Conservation (phyloP, 2,888 invertebrate genomes). For the Idaea biselata region DNA sequence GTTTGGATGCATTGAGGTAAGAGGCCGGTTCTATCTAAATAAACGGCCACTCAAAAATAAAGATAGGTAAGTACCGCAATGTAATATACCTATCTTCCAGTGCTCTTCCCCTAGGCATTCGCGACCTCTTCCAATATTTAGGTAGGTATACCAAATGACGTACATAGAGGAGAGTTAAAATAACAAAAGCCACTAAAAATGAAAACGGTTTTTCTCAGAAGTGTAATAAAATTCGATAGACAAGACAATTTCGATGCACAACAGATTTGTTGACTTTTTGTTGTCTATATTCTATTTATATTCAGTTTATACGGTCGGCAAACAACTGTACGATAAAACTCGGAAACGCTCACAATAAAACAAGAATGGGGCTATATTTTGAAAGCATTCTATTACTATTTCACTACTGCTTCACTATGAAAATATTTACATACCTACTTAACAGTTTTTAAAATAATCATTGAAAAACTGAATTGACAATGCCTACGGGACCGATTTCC, state of each 20-base stretch:
- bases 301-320: constrained; percentile 67
- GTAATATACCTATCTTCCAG: no score
- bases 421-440: no score
- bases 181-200: constrained; percentile 37
- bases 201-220: constrained; percentile 38
- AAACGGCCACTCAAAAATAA: no score
- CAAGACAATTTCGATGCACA: constrained; percentile 26
- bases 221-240: constrained; percentile 29
- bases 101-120: no score
- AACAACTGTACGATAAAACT: constrained; percentile 73
- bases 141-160: neutral
- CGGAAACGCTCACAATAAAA: constrained; percentile 66
- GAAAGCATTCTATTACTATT: constrained; percentile 61
- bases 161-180: constrained; percentile 29
- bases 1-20: no score
- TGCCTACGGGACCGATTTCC: no score
- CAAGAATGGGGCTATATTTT: constrained; percentile 59
- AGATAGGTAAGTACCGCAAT: no score
- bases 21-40: no score
- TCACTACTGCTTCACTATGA: neutral
- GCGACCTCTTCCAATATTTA: no score
- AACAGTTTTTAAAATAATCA: no score
- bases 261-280: constrained; percentile 57
- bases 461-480: no score
- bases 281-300: constrained; percentile 73